These are phyloP conservation scores for Ochropacha duplaris DNA, from an alignment of 2,888 invertebrate genomes.

Conservation along the genomic window DNA sequence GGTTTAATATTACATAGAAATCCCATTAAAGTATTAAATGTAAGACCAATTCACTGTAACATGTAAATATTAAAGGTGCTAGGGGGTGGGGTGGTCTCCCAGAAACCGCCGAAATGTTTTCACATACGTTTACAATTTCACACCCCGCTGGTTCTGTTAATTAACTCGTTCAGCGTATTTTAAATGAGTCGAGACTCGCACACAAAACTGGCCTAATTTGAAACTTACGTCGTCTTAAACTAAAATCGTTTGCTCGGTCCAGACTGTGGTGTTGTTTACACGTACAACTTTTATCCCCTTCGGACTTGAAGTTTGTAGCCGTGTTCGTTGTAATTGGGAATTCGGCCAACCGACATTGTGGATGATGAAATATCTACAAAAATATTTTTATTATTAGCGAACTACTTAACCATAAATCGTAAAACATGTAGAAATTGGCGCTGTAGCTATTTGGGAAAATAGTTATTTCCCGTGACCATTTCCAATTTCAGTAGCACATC, in stretches of 20 bases:
- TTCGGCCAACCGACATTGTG: constrained; percentile 6
- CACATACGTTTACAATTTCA: constrained; percentile 75
- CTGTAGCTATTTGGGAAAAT: neutral
- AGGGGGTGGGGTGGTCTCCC: constrained; percentile 28
- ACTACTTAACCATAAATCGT: neutral
- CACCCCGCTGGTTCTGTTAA: constrained; percentile 64
- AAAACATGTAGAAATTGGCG: neutral
- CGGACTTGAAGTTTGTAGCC: constrained; percentile 25
- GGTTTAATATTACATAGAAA: neutral
- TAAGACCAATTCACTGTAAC: constrained; percentile 30
- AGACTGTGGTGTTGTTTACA: constrained; percentile 40
- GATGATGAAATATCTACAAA: neutral
- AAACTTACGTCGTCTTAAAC: constrained; percentile 48
- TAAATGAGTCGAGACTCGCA: constrained; percentile 54
- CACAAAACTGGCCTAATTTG: constrained; percentile 46
- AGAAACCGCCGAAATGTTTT: constrained; percentile 61
- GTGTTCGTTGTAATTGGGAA: constrained; percentile 24
- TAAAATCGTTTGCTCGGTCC: constrained; percentile 35
- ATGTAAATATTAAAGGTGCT: constrained; percentile 33
- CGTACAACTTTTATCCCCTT: constrained; percentile 33
- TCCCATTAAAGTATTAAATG: constrained; percentile 27
- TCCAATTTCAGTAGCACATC: neutral
- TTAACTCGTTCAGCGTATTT: constrained; percentile 72
- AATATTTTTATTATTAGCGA: neutral
- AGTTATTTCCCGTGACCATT: neutral